Base-by-base conservation (phyloP, 2,888 invertebrate genomes). In the Lepetodrilus schrolli region DNA sequence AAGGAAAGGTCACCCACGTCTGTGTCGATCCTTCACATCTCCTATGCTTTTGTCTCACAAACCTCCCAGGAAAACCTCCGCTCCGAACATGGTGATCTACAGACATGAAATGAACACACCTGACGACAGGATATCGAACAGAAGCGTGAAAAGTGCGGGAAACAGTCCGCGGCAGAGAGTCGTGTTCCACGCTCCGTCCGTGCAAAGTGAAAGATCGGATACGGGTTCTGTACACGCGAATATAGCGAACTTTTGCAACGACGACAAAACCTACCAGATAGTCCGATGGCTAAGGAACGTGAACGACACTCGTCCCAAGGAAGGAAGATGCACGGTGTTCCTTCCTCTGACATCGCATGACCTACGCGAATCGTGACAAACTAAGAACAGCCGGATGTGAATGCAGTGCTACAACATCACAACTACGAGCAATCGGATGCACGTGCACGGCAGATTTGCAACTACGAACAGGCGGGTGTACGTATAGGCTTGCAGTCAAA, bases 241-340 rank as follows among this genome's bases (percentile, higher is more conserved):
- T 7, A 47, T 23, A 13, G 36, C 65, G 4, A 73, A 68, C 50
- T 68, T 66, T 10, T 73, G 73, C 43, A 50, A 73, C 26, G 38
- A 37, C 10, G 68, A 68, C 50, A 73, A 73, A 30, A 73, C 73
- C 7, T 38, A 20, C 26, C 73, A 66, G 23, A 73, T 73, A 20
- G 34, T 73, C 36, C 34, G 58, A 26, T 73, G 73, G 73, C 51
- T 73, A 1, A 37, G 50, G 13, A 66, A 73, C 23, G 73, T 73
- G 13, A 66, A 73, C 30, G 50, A 49, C 23, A 66, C 38, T 4
- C 66, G 49, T 10, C 38, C 66, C 7, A 73, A 49, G 26, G 73
- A 73, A 34, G 73, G 73, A 2, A 43, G 58, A n/a, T 73, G 66
- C 37, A 47, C 49, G 10, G 68, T 38, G 8, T 20, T 66, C 8